Evolutionary conservation across 2,113 vertebrate species (phyloP), one percentile per base, ranked within the genome.

Genomic region (Silurus asotus): DNA sequence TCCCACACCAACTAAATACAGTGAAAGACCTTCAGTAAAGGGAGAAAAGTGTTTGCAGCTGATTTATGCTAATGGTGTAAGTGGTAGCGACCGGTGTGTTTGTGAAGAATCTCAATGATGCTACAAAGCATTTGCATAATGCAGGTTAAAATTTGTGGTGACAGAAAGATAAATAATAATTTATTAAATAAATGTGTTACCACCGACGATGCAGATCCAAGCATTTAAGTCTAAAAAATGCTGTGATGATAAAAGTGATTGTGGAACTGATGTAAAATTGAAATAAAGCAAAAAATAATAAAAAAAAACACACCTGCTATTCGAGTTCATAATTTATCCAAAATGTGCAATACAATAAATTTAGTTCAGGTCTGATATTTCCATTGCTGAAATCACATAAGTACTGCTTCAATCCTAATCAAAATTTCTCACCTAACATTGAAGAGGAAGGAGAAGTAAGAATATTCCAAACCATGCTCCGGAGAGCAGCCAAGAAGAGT

Each of bases 41-140:
- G 20, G 4, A 65, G 28, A 28, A 13, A 70, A 3, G 15, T 14
- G 45, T 70, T 70, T 48, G 28, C 28, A 37, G 2, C 13, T 76
- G 20, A 75, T 75, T 53, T 25, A 77, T 77, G 20, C 74, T 15
- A 53, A 55, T 76, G 20, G 74, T n/a, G 51, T 76, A 76, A 55
- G 23, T 53, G 23, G 49, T 55, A 25, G 23, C 14, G 51, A 23
- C n/a, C 74, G 14, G 49, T 25, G 23, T 8, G 23, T 11, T 74
- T 49, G 8, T 20, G 17, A 49, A 49, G 45, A 49, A 10, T 74
- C 45, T 49, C 19, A 19, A 74, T 10, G 19, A 74, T 45, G 15
- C 45, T 19, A 49, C 45, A 5, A 23, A 51, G 37, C 17, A 70
- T 48, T 70, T 48, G 28, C 37, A 8, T 45, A 48, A 45, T 45